phyloP scores from a whole-genome alignment of 2,113 vertebrate species.

The Sclerurus mexicanus region DNA sequence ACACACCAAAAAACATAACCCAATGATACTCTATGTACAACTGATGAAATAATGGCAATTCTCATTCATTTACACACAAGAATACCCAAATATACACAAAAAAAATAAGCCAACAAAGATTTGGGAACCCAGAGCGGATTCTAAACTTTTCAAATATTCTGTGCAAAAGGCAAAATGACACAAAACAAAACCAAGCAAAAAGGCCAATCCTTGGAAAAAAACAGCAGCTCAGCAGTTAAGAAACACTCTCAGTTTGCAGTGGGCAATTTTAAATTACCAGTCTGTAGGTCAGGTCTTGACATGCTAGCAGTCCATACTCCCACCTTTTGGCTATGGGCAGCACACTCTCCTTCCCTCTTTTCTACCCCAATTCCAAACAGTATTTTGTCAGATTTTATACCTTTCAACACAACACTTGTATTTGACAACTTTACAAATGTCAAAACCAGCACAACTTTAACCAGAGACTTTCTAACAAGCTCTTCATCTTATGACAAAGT shows the following conservation, averaged over 20 bases:
- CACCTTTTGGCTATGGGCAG: neutral
- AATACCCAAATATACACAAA: neutral
- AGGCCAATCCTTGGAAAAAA: neutral
- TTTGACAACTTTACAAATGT: neutral
- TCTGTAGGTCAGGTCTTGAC: neutral
- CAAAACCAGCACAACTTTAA: neutral
- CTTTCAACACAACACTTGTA: neutral
- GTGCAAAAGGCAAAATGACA: neutral
- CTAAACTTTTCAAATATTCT: neutral
- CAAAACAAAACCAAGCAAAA: neutral
- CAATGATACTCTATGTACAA: rapidly evolving
- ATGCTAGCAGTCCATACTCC: neutral
- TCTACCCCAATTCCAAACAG: neutral
- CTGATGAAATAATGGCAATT: neutral
- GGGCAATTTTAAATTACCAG: neutral
- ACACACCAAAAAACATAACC: neutral
- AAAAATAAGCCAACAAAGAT: neutral
- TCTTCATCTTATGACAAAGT: neutral
- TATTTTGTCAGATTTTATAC: neutral
- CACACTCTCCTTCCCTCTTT: neutral
- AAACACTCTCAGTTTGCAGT: neutral
- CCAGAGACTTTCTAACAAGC: neutral
- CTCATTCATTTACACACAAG: rapidly evolving
- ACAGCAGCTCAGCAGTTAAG: neutral
- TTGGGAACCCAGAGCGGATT: neutral